These are phyloP conservation scores for Holacanthus passer DNA, from an alignment of 2,113 vertebrate species.

Conservation along the genomic window DNA sequence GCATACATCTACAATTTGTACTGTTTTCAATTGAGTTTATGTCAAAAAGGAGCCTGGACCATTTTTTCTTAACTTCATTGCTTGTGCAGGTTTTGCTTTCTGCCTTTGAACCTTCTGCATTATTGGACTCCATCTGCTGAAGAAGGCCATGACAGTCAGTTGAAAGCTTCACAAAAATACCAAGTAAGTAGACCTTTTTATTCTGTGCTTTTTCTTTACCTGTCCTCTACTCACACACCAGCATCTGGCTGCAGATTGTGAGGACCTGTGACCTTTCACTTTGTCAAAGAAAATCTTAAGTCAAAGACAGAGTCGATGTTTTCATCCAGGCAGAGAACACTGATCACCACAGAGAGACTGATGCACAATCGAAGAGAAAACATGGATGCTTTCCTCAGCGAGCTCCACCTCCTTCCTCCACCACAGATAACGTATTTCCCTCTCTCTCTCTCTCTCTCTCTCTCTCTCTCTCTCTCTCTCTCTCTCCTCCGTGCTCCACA, in stretches of 20 bases:
- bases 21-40: too few species aligned
- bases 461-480: slow-evolving; percentile 41
- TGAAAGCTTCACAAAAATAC: neutral
- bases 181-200: neutral
- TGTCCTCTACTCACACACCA: neutral
- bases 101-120: neutral
- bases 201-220: neutral
- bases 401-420: slow-evolving; percentile 59
- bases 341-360: neutral
- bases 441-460: slow-evolving; percentile 59
- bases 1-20: too few species aligned
- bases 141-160: neutral
- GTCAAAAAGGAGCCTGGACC: too few species aligned
- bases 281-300: neutral
- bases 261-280: neutral
- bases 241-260: neutral
- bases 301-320: neutral
- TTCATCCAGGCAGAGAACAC: neutral
- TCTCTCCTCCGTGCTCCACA: slow-evolving; percentile 69
- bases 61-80: neutral
- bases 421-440: slow-evolving; percentile 52
- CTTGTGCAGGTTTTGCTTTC: neutral
- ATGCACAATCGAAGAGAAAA: slow-evolving; percentile 38
- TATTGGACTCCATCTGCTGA: neutral
- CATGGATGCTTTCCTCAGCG: slow-evolving; percentile 38